Conservation (phyloP, 2,113 vertebrate species). For the Fulmarus glacialis region DNA sequence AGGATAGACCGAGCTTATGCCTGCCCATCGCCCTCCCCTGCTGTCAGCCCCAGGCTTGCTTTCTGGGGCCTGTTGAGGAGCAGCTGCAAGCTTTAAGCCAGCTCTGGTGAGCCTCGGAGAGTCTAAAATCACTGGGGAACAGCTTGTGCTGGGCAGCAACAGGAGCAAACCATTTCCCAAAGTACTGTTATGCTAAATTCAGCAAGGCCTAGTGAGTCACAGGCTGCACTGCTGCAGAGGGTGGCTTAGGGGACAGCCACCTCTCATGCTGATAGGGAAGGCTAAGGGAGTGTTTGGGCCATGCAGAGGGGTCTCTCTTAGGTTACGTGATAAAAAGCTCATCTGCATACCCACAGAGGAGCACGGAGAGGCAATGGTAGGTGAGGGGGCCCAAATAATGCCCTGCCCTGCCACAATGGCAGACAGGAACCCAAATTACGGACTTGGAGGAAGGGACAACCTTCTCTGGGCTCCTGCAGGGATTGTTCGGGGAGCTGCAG, state of each 20-base stretch:
- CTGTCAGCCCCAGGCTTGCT: not conserved
- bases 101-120: not conserved
- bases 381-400: not conserved
- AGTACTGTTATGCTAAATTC: not conserved
- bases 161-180: not conserved
- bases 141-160: not conserved
- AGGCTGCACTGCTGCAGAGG: not conserved
- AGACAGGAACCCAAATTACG: not conserved
- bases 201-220: not conserved
- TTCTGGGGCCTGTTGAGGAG: not conserved
- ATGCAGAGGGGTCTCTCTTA: not conserved
- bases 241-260: not conserved
- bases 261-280: rapidly evolving
- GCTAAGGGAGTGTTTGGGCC: not conserved
- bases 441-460: not conserved
- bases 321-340: not conserved
- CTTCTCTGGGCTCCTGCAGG: not conserved
- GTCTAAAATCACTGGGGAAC: not conserved
- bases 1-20: not conserved
- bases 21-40: rapidly evolving
- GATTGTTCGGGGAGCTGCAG: not conserved
- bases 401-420: not conserved
- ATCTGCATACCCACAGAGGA: not conserved
- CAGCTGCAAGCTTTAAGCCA: not conserved
- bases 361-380: not conserved